Base-by-base conservation (phyloP, 2,113 vertebrate species). In the Lynx canadensis region DNA sequence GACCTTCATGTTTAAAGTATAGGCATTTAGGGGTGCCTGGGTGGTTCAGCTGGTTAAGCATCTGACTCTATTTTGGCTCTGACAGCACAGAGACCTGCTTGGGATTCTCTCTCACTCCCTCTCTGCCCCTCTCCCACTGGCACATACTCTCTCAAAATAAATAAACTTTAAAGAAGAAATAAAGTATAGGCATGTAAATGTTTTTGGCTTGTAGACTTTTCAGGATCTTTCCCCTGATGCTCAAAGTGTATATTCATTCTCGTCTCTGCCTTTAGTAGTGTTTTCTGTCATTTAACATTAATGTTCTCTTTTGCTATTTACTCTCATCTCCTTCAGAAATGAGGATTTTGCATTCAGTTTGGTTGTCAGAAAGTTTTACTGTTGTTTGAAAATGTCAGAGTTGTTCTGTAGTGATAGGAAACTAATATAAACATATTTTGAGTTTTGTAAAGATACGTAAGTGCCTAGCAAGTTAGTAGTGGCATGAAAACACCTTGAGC, bases 321-420 rank as follows among this genome's bases (percentile, higher is more conserved):
- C 48, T 80, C 5, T 90, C 19, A 69, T 81, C 33, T 95, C 55
- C 14, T 95, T 94, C 16, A 97, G 74, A 91, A 94, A 83, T 55
- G 68, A 78, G 60, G 60, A 41, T 71, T 79, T 82, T 94, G 45
- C n/a, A 25, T 91, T 88, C 23, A 13, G 19, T 94, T 91, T 87
- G 33, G 60, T 97, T 71, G 55, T 68, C 36, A 89, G 88, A 50
- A 89, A 97, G 52, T 84, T 92, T 96, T 73, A 78, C 48, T 52
- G 13, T 81, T 38, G 4, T 93, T 93, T 71, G 48, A 89, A 91
- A 81, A 76, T 90, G n/a, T 95, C 57, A 31, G 5, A 74, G 12
- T 80, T 93, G 84, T 90, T 96, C n/a, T 65, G 19, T 69, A n/a
- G 18, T 78, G 52, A 79, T 52, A 57, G 55, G 63, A 94, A 84